Base-by-base conservation (phyloP, 1,140 invertebrate genomes). In the Aphidius ervi region DNA sequence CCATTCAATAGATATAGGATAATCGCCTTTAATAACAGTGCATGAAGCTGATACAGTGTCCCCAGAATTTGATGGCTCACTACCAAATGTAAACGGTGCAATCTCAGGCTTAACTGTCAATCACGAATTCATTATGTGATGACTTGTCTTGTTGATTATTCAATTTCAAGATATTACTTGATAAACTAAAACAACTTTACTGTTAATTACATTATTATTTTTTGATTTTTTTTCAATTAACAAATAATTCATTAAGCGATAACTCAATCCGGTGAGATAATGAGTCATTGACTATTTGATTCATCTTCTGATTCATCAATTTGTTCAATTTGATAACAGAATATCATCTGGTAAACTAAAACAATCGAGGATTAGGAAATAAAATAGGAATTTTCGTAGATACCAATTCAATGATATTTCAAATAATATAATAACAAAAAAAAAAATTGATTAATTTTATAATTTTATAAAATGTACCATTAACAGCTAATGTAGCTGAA, bases 21-120 rank as follows among this genome's bases (percentile, higher is more conserved):
- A 81, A 76, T 89, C 88, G 47, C 89, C 88, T 73, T 89, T 88
- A 60, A 83, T 79, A 59, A 89, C 83, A 43, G 85, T 82, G 68
- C 88, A 91, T 66, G 81, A 85, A 45, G 87, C 79, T 71, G 88
- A 87, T 23, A 86, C 83, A 66, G 85, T 86, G 70, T 90, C 88
- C 58, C 88, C 89, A 57, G 82, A 82, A 65, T 86, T 87, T 3
- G 77, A 82, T 61, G 85, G 82, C 58, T 86, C 85, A 55, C 83
- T 81, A 46, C 83, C 84, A 65, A 88, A 87, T 58, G 82, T 78
- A 67, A 88, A 87, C 20, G 84, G 80, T 68, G 77, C 82, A 62
- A 87, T 85, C 78, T 85, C 82, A 47, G 86, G 85, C 62, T 82
- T 70, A 71, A 86, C 85, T 87, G 72, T 64, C 69, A 72, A 62